Evolutionary conservation across 2,797 vertebrate genomes (phyloP), one percentile per base, ranked within the genome.

Genomic region (Gadopsis bispinosus): DNA sequence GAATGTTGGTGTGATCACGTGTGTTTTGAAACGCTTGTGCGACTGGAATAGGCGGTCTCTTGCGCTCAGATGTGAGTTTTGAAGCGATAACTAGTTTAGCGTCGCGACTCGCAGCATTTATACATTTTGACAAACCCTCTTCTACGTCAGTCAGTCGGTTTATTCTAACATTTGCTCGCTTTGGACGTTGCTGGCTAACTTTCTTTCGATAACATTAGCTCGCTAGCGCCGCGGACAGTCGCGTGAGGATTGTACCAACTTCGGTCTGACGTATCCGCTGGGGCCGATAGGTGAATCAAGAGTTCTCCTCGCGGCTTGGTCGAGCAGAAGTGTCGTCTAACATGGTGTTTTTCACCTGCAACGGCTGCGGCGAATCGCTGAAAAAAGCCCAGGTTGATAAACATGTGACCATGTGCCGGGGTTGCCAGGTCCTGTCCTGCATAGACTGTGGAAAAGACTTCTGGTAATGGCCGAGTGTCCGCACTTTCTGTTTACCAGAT

Each of bases 391-490:
- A 99, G 70, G 98, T 99, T 35, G 97, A 99, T 6, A 99, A 99
- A 75, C 98, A 99, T 0, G 93, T 95, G 62, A 90, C 81, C 29
- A 77, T 94, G 14, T 99, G 98, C 85, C 91, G 95, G 7, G 93
- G 85, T 4, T 98, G 97, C 14, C 89, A 95, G 17, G 95, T 95
- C 70, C 92, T 99, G n/a, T 99, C 98, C 1, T 99, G 98, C 86
- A 98, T 99, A 69, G 98, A 99, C 80, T 99, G 98, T 17, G 97
- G 98, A 29, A 97, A 96, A 91, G 98, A 99, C 75, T 99, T 99
- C 94, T 96, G 97, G 98, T 99, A 93, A 83, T 14, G n/a, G n/a
- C 7, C 4, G 2, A 43, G 3, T 22, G 4, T 19, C 17, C 1
- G 35, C 1, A 31, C 43, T 51, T 19, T 13, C 0, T 31, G 1